Evolutionary conservation across 2,113 vertebrate genomes (phyloP).

Genomic region (Chrysochloris asiatica): DNA sequence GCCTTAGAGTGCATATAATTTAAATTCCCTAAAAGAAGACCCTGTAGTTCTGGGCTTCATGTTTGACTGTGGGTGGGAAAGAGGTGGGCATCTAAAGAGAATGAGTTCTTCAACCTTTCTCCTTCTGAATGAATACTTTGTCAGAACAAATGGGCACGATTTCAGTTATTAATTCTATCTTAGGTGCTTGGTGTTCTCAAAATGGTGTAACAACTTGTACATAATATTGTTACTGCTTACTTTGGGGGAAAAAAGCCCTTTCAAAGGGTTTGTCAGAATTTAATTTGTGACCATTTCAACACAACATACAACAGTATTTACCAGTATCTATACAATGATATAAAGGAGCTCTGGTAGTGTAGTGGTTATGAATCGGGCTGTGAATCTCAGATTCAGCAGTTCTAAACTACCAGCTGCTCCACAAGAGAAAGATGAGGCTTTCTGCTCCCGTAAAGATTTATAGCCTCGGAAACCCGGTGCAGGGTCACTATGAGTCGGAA

Average conservation of each 20-base stretch:
- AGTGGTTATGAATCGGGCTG: no score
- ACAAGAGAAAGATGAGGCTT: no score
- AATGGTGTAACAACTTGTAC: neutral
- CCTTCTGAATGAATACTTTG: neutral
- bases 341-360: no score
- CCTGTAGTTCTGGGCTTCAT: neutral
- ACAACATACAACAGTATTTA: neutral
- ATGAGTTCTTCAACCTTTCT: neutral
- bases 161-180: neutral
- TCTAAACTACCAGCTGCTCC: no score
- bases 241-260: neutral
- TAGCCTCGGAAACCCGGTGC: no score
- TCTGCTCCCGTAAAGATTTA: no score
- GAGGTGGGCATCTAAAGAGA: neutral
- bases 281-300: neutral
- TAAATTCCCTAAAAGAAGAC: neutral
- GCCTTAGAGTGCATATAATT: no score
- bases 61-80: neutral
- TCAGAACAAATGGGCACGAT: neutral
- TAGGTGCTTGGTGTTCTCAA: neutral
- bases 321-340: neutral
- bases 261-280: constrained; percentile 6
- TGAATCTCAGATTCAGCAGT: no score
- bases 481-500: no score
- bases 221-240: constrained; percentile 33